Evolutionary conservation across 2,113 vertebrate species (phyloP), one percentile per base, ranked within the genome.

Genomic region (Mixornis gularis): DNA sequence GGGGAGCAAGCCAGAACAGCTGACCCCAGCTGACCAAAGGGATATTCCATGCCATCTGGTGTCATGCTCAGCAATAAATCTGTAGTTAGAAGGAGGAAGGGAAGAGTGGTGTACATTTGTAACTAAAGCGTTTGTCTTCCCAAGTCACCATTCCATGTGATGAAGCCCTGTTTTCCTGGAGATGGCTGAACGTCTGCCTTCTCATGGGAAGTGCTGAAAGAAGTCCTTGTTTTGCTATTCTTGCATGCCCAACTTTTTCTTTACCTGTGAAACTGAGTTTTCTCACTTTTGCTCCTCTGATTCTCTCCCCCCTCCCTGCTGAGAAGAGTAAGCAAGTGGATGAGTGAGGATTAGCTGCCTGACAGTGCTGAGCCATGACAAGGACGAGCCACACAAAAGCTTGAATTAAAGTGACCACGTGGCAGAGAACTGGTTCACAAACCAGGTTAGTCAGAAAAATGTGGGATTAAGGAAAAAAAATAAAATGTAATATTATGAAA

Each of bases 261-360:
- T 76, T 22, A 36, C 26, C 11, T 51, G 8, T 32, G 13, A 68
- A 59, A 59, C 21, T 22, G 21, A 51, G 32, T 68, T 52, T 76
- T 52, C 26, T 38, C 26, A 38, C 26, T 68, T 76, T 38, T 38
- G 21, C 9, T 38, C 9, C 68, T 44, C 62, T 51, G 27, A 52
- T 60, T 77, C 5, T 68, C 26, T 52, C 44, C 12, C 26, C 36
- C 5, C 59, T 32, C 22, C 44, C 6, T 68, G 44, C 14, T 22
- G 18, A 24, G 1, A 15, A 7, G 6, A 32, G 24, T 10, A 19
- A 43, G 24, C 1, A 8, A 44, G 52, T 1, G 3, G 8, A 12
- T 62, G 6, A 41, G 16, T 30, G 32, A 73, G 14, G 17, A 27
- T 72, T 34, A 72, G 14, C 10, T 77, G 13, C 11, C 41, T 34